Evolutionary conservation across 1,140 invertebrate species (phyloP).

Genomic region (Hestina assimilis): DNA sequence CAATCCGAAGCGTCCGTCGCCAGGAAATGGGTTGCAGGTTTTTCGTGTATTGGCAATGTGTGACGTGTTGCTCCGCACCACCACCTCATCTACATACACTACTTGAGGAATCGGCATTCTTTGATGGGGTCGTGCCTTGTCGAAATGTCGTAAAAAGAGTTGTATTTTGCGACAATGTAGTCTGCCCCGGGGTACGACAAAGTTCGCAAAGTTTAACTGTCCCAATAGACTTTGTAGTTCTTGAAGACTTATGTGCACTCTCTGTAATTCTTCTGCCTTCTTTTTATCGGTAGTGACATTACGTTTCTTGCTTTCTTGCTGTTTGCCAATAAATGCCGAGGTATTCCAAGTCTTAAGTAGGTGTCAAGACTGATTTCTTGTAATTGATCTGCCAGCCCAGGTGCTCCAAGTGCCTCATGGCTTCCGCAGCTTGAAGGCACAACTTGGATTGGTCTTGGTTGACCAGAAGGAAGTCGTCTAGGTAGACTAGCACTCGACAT

Average conservation of each 20-base stretch:
- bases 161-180: constrained; percentile 34
- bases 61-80: constrained; percentile 27
- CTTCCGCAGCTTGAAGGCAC: constrained; percentile 22
- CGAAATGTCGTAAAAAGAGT: constrained; percentile 26
- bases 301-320: too few relatives aligned
- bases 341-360: constrained; percentile 3
- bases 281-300: too few relatives aligned
- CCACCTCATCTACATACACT: not conserved
- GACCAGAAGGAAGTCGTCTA: constrained; percentile 31
- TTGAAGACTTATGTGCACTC: not conserved
- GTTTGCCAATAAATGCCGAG: not conserved
- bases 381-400: constrained; percentile 32
- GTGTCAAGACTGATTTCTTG: constrained; percentile 16
- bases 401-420: constrained; percentile 11
- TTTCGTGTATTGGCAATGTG: constrained; percentile 26
- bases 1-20: too few relatives aligned
- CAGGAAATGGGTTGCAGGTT: too few relatives aligned
- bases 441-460: constrained; percentile 16
- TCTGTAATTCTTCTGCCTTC: too few relatives aligned
- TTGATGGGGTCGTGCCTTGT: constrained; percentile 19
- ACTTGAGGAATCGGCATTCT: too few relatives aligned
- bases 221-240: constrained; percentile 7
- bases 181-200: constrained; percentile 76
- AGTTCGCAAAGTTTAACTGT: constrained; percentile 66
- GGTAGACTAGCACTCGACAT: constrained; percentile 4